Percentiles rank a stretch among this genome's conserved stretches.
Conservation (phyloP, 2,888 invertebrate species). For the Biston stratarius region DNA sequence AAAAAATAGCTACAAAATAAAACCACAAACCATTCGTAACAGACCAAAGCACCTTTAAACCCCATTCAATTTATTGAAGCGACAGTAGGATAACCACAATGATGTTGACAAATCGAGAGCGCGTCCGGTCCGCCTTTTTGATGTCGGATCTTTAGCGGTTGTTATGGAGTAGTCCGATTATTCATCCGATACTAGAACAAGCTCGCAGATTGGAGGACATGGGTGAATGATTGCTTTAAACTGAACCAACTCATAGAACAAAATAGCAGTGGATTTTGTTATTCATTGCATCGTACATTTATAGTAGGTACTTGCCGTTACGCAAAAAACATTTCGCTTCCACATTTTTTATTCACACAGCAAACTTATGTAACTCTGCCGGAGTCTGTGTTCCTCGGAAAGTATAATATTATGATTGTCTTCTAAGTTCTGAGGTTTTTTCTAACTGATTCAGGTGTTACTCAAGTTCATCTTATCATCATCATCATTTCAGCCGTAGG, state of each 20-base stretch:
- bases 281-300: too few relatives aligned
- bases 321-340: too few relatives aligned
- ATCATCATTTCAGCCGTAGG: too few relatives aligned
- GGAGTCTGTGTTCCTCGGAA: too few relatives aligned
- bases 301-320: too few relatives aligned
- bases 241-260: background rate
- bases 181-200: slow-evolving; percentile 60
- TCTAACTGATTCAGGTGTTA: too few relatives aligned
- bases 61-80: slow-evolving; percentile 76
- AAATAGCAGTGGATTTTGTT: background rate
- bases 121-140: slow-evolving; percentile 74
- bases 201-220: slow-evolving; percentile 30
- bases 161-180: slow-evolving; percentile 68
- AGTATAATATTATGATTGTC: too few relatives aligned
- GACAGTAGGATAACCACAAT: slow-evolving; percentile 69
- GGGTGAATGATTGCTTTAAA: slow-evolving; percentile 33
- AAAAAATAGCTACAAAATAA: slow-evolving; percentile 4
- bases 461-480: too few relatives aligned
- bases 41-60: slow-evolving; percentile 41
- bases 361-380: too few relatives aligned
- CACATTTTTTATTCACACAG: too few relatives aligned
- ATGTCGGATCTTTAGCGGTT: slow-evolving; percentile 75
- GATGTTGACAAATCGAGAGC: slow-evolving; percentile 83
- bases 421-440: too few relatives aligned
- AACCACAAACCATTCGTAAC: slow-evolving; percentile 26